Conservation (phyloP, 1,140 invertebrate species). For the Sitobion miscanthi region DNA sequence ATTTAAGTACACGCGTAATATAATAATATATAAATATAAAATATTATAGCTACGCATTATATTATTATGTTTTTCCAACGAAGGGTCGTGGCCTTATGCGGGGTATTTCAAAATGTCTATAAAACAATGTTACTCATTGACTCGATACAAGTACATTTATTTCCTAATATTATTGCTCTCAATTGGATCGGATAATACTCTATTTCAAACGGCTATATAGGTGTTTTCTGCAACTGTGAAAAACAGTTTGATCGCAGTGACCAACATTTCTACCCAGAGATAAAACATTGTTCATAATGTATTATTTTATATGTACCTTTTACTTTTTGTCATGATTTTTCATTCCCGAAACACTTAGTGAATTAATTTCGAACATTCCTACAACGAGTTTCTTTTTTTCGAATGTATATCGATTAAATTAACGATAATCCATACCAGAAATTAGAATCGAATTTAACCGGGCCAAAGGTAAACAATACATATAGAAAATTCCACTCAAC, state of each 20-base stretch:
- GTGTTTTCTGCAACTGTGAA: too few species aligned
- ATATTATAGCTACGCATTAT: not conserved
- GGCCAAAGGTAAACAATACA: not conserved
- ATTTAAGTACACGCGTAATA: not conserved
- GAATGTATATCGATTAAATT: not conserved
- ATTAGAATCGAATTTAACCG: not conserved
- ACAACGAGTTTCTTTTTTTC: not conserved
- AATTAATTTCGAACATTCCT: not conserved
- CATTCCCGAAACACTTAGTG: not conserved
- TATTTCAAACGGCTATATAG: not conserved
- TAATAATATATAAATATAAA: constrained; percentile 21
- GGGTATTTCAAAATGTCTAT: not conserved
- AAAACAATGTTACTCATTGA: not conserved
- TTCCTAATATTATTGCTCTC: not conserved
- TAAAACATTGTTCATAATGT: too few species aligned
- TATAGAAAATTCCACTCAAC: not conserved
- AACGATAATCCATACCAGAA: not conserved
- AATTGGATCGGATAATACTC: not conserved
- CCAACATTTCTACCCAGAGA: too few species aligned
- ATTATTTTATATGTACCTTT: not conserved
- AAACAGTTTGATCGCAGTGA: too few species aligned
- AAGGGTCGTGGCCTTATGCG: not conserved
- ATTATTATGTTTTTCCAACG: not conserved
- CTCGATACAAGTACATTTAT: not conserved
- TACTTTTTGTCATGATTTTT: not conserved